phyloP scores from a whole-genome alignment of 2,797 vertebrate genomes.

The Pitangus sulphuratus region DNA sequence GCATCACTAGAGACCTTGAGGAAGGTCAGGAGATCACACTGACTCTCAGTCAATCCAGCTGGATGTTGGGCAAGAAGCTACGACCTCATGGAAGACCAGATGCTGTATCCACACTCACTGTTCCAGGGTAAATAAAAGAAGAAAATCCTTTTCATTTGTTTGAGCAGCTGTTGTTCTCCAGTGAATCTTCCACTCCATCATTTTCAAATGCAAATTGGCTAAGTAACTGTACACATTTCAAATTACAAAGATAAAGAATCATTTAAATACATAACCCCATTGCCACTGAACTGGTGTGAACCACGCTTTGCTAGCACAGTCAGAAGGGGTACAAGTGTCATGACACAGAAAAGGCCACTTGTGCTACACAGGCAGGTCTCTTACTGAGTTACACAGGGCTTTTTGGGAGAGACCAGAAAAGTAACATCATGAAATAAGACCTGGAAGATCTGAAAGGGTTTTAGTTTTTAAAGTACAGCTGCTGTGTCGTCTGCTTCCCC shows the following conservation, averaged over 20 bases:
- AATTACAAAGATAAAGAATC: not conserved
- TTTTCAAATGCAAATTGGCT: not conserved
- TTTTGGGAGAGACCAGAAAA: not conserved
- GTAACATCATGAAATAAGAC: not conserved
- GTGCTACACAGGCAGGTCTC: not conserved
- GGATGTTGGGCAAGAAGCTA: not conserved
- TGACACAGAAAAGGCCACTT: not conserved
- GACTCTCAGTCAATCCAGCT: slow-evolving; percentile 19
- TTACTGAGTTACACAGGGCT: not conserved
- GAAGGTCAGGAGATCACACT: slow-evolving; percentile 4
- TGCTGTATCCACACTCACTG: not conserved
- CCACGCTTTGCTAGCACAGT: not conserved
- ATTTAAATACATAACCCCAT: not conserved
- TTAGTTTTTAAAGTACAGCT: not conserved
- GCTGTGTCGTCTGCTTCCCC: not conserved
- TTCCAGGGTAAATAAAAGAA: slow-evolving; percentile 46
- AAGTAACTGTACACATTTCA: not conserved
- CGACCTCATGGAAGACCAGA: not conserved
- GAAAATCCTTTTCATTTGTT: slow-evolving; percentile 20
- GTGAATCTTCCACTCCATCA: not conserved
- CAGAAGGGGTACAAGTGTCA: not conserved
- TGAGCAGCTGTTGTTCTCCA: slow-evolving; percentile 29
- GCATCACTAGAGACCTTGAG: slow-evolving; percentile 15
- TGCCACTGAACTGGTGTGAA: not conserved
- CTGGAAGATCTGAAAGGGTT: not conserved